Percentiles rank a stretch among this genome's conserved stretches.
These are phyloP conservation scores for Balearica regulorum DNA, from an alignment of 2,797 vertebrate species.

Conservation along the genomic window DNA sequence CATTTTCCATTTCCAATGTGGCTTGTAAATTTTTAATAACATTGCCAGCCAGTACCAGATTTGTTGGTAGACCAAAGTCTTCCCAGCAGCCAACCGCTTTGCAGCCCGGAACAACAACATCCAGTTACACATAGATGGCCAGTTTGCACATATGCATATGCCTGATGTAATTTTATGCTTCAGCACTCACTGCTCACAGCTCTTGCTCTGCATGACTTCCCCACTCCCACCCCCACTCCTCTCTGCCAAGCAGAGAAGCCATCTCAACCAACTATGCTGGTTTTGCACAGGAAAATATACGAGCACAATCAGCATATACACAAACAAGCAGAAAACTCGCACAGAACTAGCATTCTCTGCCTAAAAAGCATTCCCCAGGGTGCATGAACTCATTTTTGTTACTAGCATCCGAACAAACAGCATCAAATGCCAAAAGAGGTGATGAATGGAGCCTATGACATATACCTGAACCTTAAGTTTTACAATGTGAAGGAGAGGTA, in stretches of 20 bases:
- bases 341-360: neutral
- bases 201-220: neutral
- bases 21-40: neutral
- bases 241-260: neutral
- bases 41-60: neutral
- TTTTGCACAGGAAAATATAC: neutral
- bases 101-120: neutral
- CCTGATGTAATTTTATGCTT: neutral
- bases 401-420: neutral
- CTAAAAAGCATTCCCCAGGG: neutral
- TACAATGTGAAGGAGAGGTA: neutral
- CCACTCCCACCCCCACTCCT: accelerated
- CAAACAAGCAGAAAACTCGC: neutral
- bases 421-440: neutral
- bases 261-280: neutral
- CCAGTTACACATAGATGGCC: neutral
- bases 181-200: neutral
- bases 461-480: neutral
- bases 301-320: neutral
- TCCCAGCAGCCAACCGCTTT: neutral
- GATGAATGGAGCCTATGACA: neutral
- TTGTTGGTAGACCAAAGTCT: neutral
- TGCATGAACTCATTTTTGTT: neutral
- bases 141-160: neutral
- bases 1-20: neutral